Base-by-base conservation (phyloP, 1,140 invertebrate species). In the Globodera ellingtonae region DNA sequence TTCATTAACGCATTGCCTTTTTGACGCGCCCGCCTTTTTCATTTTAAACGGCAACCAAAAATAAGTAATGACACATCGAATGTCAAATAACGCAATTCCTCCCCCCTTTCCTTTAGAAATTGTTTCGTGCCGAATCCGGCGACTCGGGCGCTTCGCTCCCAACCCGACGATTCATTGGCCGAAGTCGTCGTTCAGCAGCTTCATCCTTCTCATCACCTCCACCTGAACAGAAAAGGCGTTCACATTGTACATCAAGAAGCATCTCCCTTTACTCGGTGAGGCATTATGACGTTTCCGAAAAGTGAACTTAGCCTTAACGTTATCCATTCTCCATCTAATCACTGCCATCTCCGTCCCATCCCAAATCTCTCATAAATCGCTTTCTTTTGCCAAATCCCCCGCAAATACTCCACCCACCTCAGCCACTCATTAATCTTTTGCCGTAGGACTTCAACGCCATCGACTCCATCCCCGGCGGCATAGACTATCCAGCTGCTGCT, bases 381-480 rank as follows among this genome's bases (percentile, higher is more conserved):
- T 62, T 59, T 13, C 56, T 59, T 59, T 59, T 59, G 56, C 15
- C 56, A 3, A 18, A 52, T 62, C 56, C 15, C 35, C 35, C 35
- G 35, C 35, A 35, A 35, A 35, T 24, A 24, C 24, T 0, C 35
- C 1, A 35, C 35, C 18, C 56, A 9, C 8, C 9, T 44, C 21
- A 35, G 21, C 18, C 35, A 44, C 46, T 18, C 46, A 44, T 10
- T 70, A 44, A 70, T 70, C 67, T 18, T 10, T 44, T 70, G 8
- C 10, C 35, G 67, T 47, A 70, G 67, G 67, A 21, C 67, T n/a
- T 70, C 2, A 70, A 70, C 35, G 67, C 67, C 67, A 44, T 44
- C 67, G 35, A 18, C 35, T 44, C 67, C 24, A 4, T 47, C 46
- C 5, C 67, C n/a, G 67, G 67, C 9, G 67, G 67, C 67, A 62